Evolutionary conservation across 2,888 invertebrate genomes (phyloP).

Genomic region (Acrobasis repandana): DNA sequence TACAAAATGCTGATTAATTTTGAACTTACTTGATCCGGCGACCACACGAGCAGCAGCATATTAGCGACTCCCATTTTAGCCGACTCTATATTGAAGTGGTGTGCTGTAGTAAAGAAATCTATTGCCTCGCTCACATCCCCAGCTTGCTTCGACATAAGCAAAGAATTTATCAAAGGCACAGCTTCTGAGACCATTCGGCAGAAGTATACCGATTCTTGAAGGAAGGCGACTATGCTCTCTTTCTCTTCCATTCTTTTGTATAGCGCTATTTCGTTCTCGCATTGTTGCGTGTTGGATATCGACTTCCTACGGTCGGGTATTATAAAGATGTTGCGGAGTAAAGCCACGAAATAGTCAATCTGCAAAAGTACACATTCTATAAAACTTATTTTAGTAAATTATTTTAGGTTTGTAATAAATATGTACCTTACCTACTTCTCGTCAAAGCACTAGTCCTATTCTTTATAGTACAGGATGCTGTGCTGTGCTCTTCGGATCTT

Average conservation of each 20-base stretch:
- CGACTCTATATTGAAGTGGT: conserved; percentile 89
- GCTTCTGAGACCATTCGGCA: conserved; percentile 70
- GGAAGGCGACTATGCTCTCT: conserved; percentile 86
- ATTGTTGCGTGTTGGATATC: conserved; percentile 59
- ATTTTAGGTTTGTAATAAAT: neutral
- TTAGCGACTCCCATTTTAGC: conserved; percentile 87
- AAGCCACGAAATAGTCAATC: conserved; percentile 72
- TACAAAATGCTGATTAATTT: too few species aligned
- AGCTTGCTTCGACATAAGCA: conserved; percentile 88
- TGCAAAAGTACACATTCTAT: conserved; percentile 41
- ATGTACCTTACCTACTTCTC: too few species aligned
- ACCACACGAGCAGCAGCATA: conserved; percentile 91
- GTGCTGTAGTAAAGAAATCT: conserved; percentile 92
- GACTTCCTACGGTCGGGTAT: conserved; percentile 63
- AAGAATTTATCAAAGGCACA: conserved; percentile 84
- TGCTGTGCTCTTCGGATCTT: too few species aligned
- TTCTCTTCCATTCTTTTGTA: conserved; percentile 83
- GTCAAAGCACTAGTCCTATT: too few species aligned
- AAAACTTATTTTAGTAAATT: neutral
- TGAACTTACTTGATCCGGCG: conserved; percentile 85
- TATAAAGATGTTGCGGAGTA: conserved; percentile 69
- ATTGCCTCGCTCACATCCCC: conserved; percentile 95
- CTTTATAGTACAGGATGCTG: too few species aligned
- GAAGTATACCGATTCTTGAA: conserved; percentile 85
- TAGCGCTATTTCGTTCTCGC: conserved; percentile 69